Evolutionary conservation across 2,797 vertebrate species (phyloP), one percentile per base, ranked within the genome.

Genomic region (Dallia pectoralis): DNA sequence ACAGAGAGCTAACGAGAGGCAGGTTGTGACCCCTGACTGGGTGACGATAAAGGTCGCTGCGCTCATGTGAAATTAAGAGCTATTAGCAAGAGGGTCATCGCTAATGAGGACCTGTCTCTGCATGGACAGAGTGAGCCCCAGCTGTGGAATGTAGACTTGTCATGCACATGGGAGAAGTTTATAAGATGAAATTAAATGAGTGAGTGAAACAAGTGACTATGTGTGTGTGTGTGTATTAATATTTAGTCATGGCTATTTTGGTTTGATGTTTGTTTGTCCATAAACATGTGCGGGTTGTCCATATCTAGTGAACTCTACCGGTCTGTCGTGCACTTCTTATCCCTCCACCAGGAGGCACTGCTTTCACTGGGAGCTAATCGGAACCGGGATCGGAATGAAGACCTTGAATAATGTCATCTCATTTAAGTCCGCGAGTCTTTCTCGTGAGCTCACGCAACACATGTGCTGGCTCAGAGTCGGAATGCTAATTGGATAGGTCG

Each of bases 11-110:
- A 85, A 91, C 86, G 77, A 91, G 87, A 85, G 84, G 76, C 51
- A n/a, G 78, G 82, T 80, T 77, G 8, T 0, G 73, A 91, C 90
- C 91, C 84, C 49, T 81, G 85, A 89, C 83, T 89, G 61, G n/a
- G 14, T 3, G 18, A 82, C 74, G 83, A 77, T 70, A 78, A 78
- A 87, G 86, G 87, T 89, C 81, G 51, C 81, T 64, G 61, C 70
- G 74, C 87, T 91, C 86, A 88, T 88, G 89, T 91, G 89, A 91
- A 90, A 89, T 91, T 89, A 90, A 89, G 83, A 83, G 81, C 87
- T 83, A 87, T 92, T 90, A 92, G 87, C 71, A 77, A 62, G 67
- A 73, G 74, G 87, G 87, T 86, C 88, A 72, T 67, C 61, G 77
- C 89, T 93, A 93, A 93, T 91, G 91, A 92, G 90, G 83, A 87